Evolutionary conservation across 1,140 invertebrate species (phyloP).

Genomic region (Drosophila parvula): DNA sequence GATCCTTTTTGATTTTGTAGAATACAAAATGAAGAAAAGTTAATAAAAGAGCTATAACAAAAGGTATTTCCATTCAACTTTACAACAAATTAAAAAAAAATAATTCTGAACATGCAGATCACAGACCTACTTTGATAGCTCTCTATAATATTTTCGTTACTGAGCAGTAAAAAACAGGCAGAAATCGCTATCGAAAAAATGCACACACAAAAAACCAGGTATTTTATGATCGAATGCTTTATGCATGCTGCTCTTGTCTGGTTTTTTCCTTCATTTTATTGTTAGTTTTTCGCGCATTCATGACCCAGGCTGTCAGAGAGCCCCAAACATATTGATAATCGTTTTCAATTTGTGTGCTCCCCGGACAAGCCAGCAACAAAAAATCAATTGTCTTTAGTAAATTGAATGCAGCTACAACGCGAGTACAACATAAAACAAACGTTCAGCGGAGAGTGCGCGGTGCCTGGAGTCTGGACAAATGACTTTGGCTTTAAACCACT

Average conservation of each 20-base stretch:
- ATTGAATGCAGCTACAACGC: constrained; percentile 65
- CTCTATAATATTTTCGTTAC: not conserved
- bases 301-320: constrained; percentile 45
- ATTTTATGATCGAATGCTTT: constrained; percentile 16
- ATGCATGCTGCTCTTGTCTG: not conserved
- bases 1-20: no score
- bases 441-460: not conserved
- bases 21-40: no score
- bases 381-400: constrained; percentile 73
- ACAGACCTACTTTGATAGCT: not conserved
- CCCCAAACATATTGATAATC: constrained; percentile 74
- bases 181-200: not conserved
- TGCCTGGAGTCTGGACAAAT: constrained; percentile 18
- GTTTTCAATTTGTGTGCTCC: constrained; percentile 64
- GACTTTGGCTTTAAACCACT: constrained; percentile 48
- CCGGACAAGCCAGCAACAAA: constrained; percentile 23
- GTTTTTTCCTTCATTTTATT: constrained; percentile 52
- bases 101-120: not conserved
- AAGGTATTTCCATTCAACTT: no score
- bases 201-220: constrained; percentile 1
- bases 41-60: no score
- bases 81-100: no score
- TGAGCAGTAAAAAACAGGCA: not conserved
- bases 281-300: constrained; percentile 73
- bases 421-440: constrained; percentile 10